These are phyloP conservation scores for Daphoenositta chrysoptera DNA, from an alignment of 2,113 vertebrate genomes.

Conservation along the genomic window DNA sequence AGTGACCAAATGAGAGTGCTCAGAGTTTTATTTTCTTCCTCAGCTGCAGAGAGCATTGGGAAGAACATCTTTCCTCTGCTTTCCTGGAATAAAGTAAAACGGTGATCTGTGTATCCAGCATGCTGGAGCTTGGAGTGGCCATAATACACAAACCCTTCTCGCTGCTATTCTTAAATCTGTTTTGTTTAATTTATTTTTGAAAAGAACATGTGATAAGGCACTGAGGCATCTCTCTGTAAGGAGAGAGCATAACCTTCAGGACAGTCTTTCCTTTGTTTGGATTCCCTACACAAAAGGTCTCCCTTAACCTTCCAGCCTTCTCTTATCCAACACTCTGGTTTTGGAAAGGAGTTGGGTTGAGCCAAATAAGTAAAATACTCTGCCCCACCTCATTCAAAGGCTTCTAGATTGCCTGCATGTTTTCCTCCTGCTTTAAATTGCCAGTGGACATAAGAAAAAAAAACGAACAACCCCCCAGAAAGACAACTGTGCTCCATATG, in stretches of 20 bases:
- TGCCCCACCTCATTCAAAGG: background rate
- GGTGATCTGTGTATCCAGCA: background rate
- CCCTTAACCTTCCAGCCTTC: background rate
- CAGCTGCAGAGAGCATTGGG: conserved; percentile 32
- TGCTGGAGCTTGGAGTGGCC: conserved; percentile 42
- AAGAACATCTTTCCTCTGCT: conserved; percentile 47
- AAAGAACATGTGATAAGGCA: conserved; percentile 31
- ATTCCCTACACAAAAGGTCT: background rate
- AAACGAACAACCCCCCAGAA: background rate
- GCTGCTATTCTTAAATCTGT: conserved; percentile 25
- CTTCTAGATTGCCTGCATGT: background rate
- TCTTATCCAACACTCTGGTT: background rate
- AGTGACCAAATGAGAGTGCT: conserved; percentile 66
- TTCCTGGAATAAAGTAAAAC: conserved; percentile 24
- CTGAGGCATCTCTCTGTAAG: conserved; percentile 14
- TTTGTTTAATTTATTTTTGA: conserved; percentile 61
- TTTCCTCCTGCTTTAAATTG: background rate
- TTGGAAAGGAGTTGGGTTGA: background rate
- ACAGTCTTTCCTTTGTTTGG: background rate
- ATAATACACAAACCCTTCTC: background rate
- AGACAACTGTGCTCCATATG: background rate
- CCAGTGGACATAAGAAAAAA: background rate
- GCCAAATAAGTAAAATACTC: background rate
- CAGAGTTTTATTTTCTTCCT: conserved; percentile 28
- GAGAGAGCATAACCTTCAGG: conserved; percentile 3